Evolutionary conservation across 2,888 invertebrate genomes (phyloP).

Genomic region (Diaprepes abbreviatus): DNA sequence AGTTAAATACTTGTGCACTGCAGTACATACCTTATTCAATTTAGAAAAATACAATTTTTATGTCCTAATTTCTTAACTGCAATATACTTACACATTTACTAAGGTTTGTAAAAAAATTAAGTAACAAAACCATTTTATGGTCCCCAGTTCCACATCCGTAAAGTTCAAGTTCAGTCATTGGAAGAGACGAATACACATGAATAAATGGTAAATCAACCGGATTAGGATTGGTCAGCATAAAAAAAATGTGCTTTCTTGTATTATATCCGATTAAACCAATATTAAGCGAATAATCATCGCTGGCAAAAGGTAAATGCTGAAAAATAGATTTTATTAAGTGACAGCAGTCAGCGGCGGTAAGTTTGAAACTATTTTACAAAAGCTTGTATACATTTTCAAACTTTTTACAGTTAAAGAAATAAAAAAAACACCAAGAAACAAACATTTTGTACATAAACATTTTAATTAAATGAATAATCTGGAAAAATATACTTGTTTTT

Average conservation of each 20-base stretch:
- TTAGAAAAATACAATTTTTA: too few species aligned
- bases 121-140: constrained; percentile 61
- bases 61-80: too few species aligned
- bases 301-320: constrained; percentile 64
- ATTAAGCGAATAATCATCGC: constrained; percentile 69
- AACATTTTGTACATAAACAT: too few species aligned
- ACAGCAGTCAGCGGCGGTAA: too few species aligned
- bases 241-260: constrained; percentile 77
- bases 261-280: constrained; percentile 78
- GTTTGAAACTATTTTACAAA: too few species aligned
- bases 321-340: constrained; percentile 50
- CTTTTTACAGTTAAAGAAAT: too few species aligned
- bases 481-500: too few species aligned
- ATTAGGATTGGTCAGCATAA: constrained; percentile 82
- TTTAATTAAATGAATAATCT: too few species aligned
- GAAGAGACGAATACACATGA: constrained; percentile 74
- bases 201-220: constrained; percentile 78
- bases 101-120: constrained; percentile 65
- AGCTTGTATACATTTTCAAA: too few species aligned
- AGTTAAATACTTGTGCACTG: too few species aligned
- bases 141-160: constrained; percentile 74
- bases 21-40: too few species aligned
- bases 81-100: constrained; percentile 59
- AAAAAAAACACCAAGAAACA: too few species aligned
- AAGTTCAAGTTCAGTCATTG: constrained; percentile 72